phyloP scores from a whole-genome alignment of 2,113 vertebrate genomes.

The Dunckerocampus dactyliophorus region DNA sequence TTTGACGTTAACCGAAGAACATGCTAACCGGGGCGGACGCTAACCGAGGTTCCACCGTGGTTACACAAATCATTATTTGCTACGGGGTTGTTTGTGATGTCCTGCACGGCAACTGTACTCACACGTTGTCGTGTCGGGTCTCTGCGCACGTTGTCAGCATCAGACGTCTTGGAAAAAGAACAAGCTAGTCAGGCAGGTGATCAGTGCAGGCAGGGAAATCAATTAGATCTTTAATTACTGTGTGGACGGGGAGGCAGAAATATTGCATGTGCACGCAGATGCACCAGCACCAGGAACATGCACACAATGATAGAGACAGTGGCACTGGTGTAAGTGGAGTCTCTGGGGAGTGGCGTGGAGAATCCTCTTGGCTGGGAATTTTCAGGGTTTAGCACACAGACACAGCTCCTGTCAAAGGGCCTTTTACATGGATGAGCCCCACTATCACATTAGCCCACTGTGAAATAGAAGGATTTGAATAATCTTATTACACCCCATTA shows the following conservation, averaged over 20 bases:
- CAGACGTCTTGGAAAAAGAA: constrained; percentile 9
- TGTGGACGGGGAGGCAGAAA: constrained; percentile 42
- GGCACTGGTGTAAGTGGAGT: constrained; percentile 47
- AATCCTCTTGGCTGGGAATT: constrained; percentile 68
- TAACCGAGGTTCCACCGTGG: no score
- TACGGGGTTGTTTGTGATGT: no score
- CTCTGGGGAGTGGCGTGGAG: constrained; percentile 62
- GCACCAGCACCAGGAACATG: constrained; percentile 1
- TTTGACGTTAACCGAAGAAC: no score
- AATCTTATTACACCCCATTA: constrained; percentile 73
- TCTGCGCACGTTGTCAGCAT: no score
- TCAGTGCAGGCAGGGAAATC: constrained; percentile 57
- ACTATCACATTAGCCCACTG: constrained; percentile 56
- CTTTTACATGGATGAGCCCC: constrained; percentile 62
- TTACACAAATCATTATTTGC: no score
- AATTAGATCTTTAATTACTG: constrained; percentile 62
- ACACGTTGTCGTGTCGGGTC: no score
- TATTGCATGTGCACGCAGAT: constrained; percentile 15
- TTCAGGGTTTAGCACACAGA: constrained; percentile 66
- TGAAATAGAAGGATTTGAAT: constrained; percentile 74
- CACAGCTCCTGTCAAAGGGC: constrained; percentile 62
- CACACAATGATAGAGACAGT: constrained; percentile 25
- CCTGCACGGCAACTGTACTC: no score
- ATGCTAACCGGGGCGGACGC: no score
- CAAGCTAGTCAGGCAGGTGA: constrained; percentile 57